Evolutionary conservation across 2,113 vertebrate species (phyloP).

Genomic region (Muntiacus reevesi): DNA sequence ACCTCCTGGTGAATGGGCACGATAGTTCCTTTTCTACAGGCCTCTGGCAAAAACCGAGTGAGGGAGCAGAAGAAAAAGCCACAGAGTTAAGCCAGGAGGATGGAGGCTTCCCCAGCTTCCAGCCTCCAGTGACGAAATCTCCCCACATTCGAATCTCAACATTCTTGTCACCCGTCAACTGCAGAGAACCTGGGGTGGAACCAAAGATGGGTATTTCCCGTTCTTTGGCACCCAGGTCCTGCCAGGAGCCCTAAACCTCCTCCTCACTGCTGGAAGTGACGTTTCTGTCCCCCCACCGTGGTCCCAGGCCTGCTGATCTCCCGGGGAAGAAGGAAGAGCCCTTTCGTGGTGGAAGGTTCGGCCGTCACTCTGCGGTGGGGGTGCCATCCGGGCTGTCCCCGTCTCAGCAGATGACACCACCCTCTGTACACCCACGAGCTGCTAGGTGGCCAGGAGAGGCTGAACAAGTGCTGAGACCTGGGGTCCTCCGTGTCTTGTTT

Average conservation of each 20-base stretch:
- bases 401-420: neutral
- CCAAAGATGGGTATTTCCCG: neutral
- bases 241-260: neutral
- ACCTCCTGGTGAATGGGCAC: neutral
- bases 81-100: no score
- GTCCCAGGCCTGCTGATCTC: no score
- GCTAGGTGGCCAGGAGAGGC: neutral
- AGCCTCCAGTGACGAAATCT: rapidly evolving
- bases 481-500: neutral
- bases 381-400: neutral
- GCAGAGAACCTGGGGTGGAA: neutral
- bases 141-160: rapidly evolving
- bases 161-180: neutral
- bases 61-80: neutral
- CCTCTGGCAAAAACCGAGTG: neutral
- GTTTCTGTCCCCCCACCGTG: rapidly evolving
- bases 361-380: neutral
- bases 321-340: rapidly evolving
- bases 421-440: neutral
- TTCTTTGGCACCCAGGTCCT: no score
- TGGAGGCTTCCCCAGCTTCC: neutral
- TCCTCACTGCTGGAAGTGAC: neutral
- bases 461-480: neutral
- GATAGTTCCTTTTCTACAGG: neutral
- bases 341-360: neutral